A percentile compares a stretch with the other conserved stretches of the same genome.
Conservation (phyloP, 2,797 vertebrate species). For the Rhabdophis nuchalis region DNA sequence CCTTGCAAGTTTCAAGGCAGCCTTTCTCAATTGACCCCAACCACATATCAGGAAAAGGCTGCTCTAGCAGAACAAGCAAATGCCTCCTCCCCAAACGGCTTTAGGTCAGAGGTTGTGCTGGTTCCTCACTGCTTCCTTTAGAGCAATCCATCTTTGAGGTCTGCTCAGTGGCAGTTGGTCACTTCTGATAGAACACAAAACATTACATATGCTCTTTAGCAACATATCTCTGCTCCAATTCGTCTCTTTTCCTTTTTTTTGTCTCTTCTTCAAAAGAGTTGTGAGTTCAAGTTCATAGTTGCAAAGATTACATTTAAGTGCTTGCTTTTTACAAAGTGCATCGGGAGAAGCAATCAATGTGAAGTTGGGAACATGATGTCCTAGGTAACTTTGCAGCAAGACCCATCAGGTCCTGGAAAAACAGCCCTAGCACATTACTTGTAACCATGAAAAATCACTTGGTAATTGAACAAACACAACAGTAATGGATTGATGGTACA, state of each 20-base stretch:
- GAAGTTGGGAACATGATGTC: conserved; percentile 20
- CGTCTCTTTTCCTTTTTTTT: not conserved
- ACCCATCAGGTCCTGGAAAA: not conserved
- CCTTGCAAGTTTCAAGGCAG: not conserved
- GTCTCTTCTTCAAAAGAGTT: not conserved
- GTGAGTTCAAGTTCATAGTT: conserved; percentile 29
- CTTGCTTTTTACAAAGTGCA: conserved; percentile 31
- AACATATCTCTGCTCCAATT: not conserved
- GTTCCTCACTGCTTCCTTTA: not conserved
- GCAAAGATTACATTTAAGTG: conserved; percentile 42
- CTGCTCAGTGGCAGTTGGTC: not conserved
- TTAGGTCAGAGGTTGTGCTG: not conserved
- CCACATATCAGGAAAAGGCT: not conserved
- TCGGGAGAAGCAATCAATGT: not conserved
- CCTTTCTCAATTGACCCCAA: not conserved
- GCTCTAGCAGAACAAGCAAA: not conserved
- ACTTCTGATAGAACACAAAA: not conserved
- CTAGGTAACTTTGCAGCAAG: not conserved
- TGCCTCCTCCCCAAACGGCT: no score
- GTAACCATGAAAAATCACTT: not conserved
- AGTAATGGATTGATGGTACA: not conserved
- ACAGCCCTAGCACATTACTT: not conserved
- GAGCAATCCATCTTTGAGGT: not conserved
- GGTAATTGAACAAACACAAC: not conserved
- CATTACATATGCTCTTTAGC: conserved; percentile 1